Evolutionary conservation across 2,888 invertebrate species (phyloP), one percentile per base, ranked within the genome.

Genomic region (Brachylomia viminalis): DNA sequence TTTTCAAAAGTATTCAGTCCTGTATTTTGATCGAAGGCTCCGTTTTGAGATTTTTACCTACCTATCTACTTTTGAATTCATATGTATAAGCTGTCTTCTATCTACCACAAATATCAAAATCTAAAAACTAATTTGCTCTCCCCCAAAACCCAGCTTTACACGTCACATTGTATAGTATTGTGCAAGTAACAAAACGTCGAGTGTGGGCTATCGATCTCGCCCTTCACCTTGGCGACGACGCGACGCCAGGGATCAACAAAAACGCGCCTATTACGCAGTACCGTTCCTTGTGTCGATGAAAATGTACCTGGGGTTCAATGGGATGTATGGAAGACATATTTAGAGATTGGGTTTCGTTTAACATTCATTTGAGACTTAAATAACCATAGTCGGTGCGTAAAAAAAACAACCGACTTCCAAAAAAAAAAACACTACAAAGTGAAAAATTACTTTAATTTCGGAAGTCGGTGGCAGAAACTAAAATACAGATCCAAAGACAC

Each of bases 221-320:
- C 87, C 88, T 88, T 89, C 82, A 89, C 89, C 89, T 89, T 89
- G 87, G 61, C 76, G 79, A 79, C 80, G 38, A n/a, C 38, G 6
- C 33, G 33, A 33, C 3, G 72, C 62, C 74, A 38, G 45, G 74
- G 72, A 85, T 81, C 86, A 79, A 84, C 82, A 80, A 79, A 86
- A 79, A 78, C 79, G 64, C 64, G 74, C 64, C 79, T 75, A 85
- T 80, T 84, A 87, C 84, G 80, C 86, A 80, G 17, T 38, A 42
- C 20, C 17, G 30, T 76, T 77, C 66, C 64, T 74, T 68, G 64
- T 68, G 42, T 45, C 42, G 52, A 71, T 75, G 58, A 68, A 78
- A 73, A 73, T 77, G 17, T 77, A 42, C 30, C 49, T 62, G 17
- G 33, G 33, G 59, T 33, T 59, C 59, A 38, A 38, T 59, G 23